These are phyloP conservation scores for Eospalax fontanierii DNA, from an alignment of 2,797 vertebrate species.

Conservation along the genomic window DNA sequence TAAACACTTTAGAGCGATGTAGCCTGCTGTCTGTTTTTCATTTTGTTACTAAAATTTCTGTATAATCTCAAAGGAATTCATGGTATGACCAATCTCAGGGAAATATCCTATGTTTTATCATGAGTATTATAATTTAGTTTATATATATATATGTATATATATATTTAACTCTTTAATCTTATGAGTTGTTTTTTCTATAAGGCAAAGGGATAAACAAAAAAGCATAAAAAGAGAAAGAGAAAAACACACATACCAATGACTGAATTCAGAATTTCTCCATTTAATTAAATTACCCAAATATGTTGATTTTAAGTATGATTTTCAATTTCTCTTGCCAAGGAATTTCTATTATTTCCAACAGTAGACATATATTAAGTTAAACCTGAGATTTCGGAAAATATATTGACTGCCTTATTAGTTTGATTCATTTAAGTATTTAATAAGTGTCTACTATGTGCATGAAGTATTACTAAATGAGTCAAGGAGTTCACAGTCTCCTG, in stretches of 20 bases:
- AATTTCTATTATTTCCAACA: not conserved
- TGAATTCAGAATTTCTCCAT: not conserved
- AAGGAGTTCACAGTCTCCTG: slow-evolving; percentile 13
- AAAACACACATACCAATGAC: not conserved
- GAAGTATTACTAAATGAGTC: slow-evolving; percentile 6
- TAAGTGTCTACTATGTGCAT: not conserved
- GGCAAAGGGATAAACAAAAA: not conserved
- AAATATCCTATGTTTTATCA: not conserved
- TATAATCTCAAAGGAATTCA: not conserved
- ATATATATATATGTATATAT: no score
- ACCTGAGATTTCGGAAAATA: not conserved
- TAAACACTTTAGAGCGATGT: not conserved
- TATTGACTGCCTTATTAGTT: not conserved
- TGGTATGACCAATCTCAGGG: not conserved
- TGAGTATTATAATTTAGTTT: not conserved
- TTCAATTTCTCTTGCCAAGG: not conserved
- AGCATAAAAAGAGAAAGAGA: not conserved
- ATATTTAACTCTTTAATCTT: not conserved
- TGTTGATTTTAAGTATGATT: not conserved
- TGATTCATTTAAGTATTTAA: slow-evolving; percentile 15
- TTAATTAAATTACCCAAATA: not conserved
- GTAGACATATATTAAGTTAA: not conserved
- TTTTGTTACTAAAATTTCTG: not conserved
- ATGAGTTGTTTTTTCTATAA: not conserved
- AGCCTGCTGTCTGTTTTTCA: not conserved